Evolutionary conservation across 2,888 invertebrate species (phyloP).

Genomic region (Blastobasis adustella): DNA sequence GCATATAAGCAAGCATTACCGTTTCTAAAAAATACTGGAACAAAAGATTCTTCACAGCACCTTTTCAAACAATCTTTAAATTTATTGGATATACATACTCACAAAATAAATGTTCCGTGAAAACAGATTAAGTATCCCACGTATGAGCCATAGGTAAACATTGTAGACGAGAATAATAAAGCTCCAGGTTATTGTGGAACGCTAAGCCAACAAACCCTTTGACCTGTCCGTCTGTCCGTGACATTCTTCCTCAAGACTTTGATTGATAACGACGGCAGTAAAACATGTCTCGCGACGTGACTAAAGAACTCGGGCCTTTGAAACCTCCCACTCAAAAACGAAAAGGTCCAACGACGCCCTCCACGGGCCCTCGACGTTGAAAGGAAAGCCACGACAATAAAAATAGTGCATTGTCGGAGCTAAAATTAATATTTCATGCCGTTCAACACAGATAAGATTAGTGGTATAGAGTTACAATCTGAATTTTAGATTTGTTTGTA

Average conservation of each 20-base stretch:
- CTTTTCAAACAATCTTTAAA: no score
- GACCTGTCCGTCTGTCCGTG: slow-evolving; percentile 30
- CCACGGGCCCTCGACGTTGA: slow-evolving; percentile 18
- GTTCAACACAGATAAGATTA: slow-evolving; percentile 50
- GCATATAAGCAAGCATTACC: no score
- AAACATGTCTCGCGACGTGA: slow-evolving; percentile 18
- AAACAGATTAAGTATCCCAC: no score
- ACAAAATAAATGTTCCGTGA: no score
- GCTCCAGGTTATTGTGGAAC: slow-evolving; percentile 13
- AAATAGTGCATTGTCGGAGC: slow-evolving; percentile 53
- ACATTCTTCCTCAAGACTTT: slow-evolving; percentile 28
- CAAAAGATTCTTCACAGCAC: no score
- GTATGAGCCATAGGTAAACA: background rate
- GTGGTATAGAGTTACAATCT: slow-evolving; percentile 62
- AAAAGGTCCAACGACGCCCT: slow-evolving; percentile 23
- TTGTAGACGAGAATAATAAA: slow-evolving; percentile 5
- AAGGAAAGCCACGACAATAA: slow-evolving; percentile 61
- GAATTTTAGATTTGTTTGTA: slow-evolving; percentile 63
- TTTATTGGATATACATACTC: no score
- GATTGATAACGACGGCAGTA: slow-evolving; percentile 43
- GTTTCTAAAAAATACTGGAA: no score
- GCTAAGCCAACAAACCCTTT: slow-evolving; percentile 23
- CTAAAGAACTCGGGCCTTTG: slow-evolving; percentile 14
- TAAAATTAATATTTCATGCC: slow-evolving; percentile 61
- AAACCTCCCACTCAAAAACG: slow-evolving; percentile 16